Conservation (phyloP, 2,113 vertebrate genomes). For the Accipiter cooperii region DNA sequence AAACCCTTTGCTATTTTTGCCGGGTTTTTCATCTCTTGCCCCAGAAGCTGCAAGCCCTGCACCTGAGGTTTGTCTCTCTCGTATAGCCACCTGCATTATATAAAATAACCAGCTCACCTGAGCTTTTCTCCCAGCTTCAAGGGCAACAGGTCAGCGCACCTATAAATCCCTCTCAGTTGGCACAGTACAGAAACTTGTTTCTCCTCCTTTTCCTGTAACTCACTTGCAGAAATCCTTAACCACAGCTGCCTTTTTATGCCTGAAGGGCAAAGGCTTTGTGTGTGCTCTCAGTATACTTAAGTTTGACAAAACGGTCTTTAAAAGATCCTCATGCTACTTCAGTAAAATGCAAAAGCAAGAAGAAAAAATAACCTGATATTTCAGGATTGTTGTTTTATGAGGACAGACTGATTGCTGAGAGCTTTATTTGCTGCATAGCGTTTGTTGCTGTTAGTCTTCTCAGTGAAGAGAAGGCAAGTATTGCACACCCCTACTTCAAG, state of each 20-base stretch:
- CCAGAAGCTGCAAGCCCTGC: not conserved
- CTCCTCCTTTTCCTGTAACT: not conserved
- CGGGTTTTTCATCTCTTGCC: not conserved
- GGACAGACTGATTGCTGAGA: not conserved
- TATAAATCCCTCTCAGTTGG: not conserved
- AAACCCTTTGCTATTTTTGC: not conserved
- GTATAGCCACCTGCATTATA: not conserved
- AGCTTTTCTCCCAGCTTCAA: not conserved
- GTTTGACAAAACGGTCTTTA: not conserved
- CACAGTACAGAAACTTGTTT: not conserved
- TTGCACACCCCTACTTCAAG: not conserved
- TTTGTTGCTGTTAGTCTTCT: not conserved
- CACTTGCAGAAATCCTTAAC: not conserved
- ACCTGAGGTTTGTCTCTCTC: not conserved
- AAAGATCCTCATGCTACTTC: not conserved
- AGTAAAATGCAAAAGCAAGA: not conserved
- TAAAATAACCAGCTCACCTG: not conserved
- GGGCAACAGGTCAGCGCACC: not conserved
- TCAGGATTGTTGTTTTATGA: not conserved
- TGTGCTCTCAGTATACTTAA: not conserved
- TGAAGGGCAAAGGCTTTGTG: not conserved
- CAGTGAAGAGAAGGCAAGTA: not conserved
- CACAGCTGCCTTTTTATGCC: too few relatives aligned
- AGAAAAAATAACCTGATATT: not conserved
- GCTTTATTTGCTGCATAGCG: rapidly evolving